phyloP scores from a whole-genome alignment of 2,113 vertebrate genomes.

The Coracopsis vasa region DNA sequence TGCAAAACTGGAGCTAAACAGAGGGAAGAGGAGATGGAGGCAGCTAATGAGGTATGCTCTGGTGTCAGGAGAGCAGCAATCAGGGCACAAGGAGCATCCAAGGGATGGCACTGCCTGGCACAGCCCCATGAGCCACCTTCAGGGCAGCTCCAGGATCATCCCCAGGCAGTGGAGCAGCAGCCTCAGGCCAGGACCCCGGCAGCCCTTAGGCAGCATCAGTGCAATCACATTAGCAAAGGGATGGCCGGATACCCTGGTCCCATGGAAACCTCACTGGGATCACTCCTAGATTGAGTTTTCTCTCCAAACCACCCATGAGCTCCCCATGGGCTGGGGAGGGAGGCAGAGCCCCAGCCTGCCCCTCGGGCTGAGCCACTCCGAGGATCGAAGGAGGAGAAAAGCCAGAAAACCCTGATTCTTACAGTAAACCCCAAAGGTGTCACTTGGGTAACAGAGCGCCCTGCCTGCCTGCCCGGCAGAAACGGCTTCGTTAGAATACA shows the following conservation, averaged over 20 bases:
- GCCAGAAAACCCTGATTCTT: not conserved
- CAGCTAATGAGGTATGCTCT: conserved; percentile 1
- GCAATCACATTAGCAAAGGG: not conserved
- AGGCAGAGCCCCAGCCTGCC: not conserved
- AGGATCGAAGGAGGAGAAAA: not conserved
- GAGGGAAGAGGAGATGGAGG: not conserved
- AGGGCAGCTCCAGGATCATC: fast-evolving
- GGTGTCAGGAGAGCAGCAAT: not conserved
- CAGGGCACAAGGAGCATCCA: not conserved
- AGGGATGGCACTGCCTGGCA: not conserved
- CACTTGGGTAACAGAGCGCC: conserved; percentile 52
- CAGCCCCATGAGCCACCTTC: not conserved
- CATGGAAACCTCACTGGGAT: not conserved
- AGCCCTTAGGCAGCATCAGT: not conserved
- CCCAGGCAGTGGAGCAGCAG: not conserved
- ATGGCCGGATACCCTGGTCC: not conserved
- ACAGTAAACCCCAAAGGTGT: conserved; percentile 61
- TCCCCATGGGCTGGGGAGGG: fast-evolving
- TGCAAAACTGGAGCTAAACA: not conserved
- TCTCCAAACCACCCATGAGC: not conserved
- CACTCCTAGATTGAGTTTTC: not conserved
- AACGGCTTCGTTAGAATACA: conserved; percentile 48
- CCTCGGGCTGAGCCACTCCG: fast-evolving
- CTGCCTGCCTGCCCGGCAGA: conserved; percentile 49
- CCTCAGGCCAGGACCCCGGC: not conserved